These are phyloP conservation scores for Lepidocyrtinus sp. DNA, from an alignment of 2,888 invertebrate genomes.

Conservation along the genomic window DNA sequence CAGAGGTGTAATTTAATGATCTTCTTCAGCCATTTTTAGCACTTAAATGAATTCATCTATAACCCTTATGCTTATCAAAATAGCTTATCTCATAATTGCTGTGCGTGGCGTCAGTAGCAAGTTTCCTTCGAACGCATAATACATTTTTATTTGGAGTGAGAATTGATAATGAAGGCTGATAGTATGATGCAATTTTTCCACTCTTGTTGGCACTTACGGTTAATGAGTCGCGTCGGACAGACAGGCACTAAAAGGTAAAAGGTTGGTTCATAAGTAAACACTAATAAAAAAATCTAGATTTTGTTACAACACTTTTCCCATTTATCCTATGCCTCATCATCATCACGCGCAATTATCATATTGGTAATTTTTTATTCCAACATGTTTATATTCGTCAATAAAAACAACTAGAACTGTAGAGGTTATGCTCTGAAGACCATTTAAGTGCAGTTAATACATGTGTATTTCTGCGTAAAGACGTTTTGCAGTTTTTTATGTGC, in stretches of 20 bases:
- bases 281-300: not conserved
- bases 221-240: not conserved
- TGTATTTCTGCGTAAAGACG: no score
- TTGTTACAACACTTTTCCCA: not conserved
- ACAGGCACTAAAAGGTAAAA: not conserved
- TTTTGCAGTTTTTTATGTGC: slow-evolving; percentile 7
- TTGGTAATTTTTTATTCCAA: no score
- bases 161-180: not conserved
- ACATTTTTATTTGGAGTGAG: no score
- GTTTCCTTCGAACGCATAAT: no score
- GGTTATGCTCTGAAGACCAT: not conserved
- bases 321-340: not conserved
- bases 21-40: not conserved
- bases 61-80: no score
- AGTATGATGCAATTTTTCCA: not conserved
- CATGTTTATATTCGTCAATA: not conserved
- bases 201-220: not conserved
- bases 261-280: no score
- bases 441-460: no score
- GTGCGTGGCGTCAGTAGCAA: no score
- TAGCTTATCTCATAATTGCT: no score
- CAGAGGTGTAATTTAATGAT: no score
- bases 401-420: not conserved
- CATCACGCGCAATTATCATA: not conserved
- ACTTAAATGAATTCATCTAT: no score